phyloP scores from a whole-genome alignment of 1,140 invertebrate genomes.

The Lordiphosa stackelbergi region DNA sequence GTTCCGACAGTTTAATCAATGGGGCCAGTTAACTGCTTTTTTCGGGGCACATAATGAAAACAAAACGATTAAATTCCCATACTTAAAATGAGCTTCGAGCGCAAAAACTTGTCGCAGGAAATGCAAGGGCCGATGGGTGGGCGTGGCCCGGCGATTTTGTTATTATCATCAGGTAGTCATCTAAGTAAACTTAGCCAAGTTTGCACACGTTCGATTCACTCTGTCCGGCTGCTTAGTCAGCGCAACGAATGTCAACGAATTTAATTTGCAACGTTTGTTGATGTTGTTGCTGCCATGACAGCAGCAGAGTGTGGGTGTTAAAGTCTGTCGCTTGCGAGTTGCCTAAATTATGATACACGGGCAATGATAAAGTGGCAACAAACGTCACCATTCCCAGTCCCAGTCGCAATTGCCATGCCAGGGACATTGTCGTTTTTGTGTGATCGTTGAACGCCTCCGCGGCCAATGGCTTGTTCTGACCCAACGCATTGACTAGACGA shows the following conservation, averaged over 20 bases:
- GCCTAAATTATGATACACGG: constrained; percentile 68
- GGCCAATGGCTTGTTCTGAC: constrained; percentile 31
- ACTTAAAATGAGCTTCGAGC: constrained; percentile 54
- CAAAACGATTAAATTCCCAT: constrained; percentile 56
- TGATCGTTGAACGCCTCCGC: constrained; percentile 41
- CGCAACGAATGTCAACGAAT: constrained; percentile 66
- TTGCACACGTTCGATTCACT: constrained; percentile 44
- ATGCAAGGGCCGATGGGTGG: constrained; percentile 23
- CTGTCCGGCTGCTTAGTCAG: constrained; percentile 50
- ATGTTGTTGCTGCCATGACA: constrained; percentile 22
- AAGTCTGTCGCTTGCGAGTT: constrained; percentile 40
- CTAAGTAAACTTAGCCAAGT: constrained; percentile 38
- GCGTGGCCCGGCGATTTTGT: constrained; percentile 49
- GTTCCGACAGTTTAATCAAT: constrained; percentile 57
- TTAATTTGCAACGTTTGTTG: constrained; percentile 47
- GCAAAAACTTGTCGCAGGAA: constrained; percentile 62
- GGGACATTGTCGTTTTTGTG: constrained; percentile 7
- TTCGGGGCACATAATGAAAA: constrained; percentile 57
- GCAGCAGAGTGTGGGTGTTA: constrained; percentile 33
- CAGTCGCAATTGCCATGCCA: constrained; percentile 48
- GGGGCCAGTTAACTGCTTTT: constrained; percentile 60
- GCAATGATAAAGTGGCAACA: constrained; percentile 67
- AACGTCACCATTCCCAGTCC: constrained; percentile 49
- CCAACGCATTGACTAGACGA: constrained; percentile 10
- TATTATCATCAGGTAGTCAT: constrained; percentile 32